Evolutionary conservation across 1,140 invertebrate genomes (phyloP).

Genomic region (Drosophila pruinosa): DNA sequence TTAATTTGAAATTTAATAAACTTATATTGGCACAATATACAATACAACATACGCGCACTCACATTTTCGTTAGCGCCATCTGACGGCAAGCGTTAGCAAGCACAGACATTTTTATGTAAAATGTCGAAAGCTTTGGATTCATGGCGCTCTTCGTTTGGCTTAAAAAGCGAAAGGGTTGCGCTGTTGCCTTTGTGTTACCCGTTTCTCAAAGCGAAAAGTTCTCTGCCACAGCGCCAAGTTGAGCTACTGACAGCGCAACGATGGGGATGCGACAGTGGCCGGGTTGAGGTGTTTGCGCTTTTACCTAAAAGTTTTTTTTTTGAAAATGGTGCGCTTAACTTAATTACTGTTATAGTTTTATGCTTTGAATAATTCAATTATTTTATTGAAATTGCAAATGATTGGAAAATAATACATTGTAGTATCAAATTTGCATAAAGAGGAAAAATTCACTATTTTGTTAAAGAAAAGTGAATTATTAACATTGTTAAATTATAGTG

Average conservation of each 20-base stretch:
- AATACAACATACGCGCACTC: conserved; percentile 17
- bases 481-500: neutral
- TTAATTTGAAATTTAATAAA: neutral
- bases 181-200: conserved; percentile 24
- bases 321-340: neutral
- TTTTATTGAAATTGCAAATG: conserved; percentile 12
- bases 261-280: neutral
- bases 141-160: conserved; percentile 55
- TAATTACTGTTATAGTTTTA: neutral
- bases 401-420: conserved; percentile 6
- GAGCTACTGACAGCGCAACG: neutral
- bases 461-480: conserved; percentile 6
- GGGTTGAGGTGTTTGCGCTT: neutral
- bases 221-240: neutral
- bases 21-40: conserved; percentile 20
- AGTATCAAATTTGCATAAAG: conserved; percentile 11
- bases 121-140: conserved; percentile 79
- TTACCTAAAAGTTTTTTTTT: neutral
- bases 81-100: conserved; percentile 38
- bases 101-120: conserved; percentile 70
- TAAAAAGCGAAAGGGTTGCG: conserved; percentile 78
- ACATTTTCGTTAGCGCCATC: conserved; percentile 40
- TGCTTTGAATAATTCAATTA: conserved; percentile 12
- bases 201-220: conserved; percentile 28
- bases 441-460: neutral